Evolutionary conservation across 2,797 vertebrate species (phyloP), one percentile per base, ranked within the genome.

Genomic region (Todus mexicanus): DNA sequence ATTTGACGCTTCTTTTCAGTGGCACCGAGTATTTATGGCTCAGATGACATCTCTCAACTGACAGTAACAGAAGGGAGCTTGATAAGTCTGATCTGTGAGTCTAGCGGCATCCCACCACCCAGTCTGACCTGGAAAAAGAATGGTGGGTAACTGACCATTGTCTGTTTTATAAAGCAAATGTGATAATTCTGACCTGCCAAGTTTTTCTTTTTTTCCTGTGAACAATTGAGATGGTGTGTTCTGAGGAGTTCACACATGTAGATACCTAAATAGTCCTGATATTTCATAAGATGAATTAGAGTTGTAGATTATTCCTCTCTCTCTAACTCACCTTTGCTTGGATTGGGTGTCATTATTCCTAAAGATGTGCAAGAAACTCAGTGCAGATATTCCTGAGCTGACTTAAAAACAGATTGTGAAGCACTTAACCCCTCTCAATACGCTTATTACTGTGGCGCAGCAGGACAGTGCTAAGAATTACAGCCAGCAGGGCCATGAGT

Each of bases 41-140:
- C 98, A 20, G 98, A 98, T 59, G 97, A 98, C 70, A 95, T 96
- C 65, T 98, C 98, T 81, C 97, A 97, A 8, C 91, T 99, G 90
- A 98, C 98, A 11, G 98, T 99, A 87, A 98, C 97, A 29, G 98
- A 99, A 97, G 99, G 99, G 63, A 98, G 97, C 75, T 97, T 98
- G 71, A 98, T 98, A 86, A 98, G 98, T 87, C 96, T 99, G 27
- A 96, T 98, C 65, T 99, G 99, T 95, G 99, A 99, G 93, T 99
- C 99, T 89, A 99, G 98, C 87, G 99, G 99, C 37, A 98, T 99
- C 65, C 99, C 99, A 40, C 98, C 99, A 45, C 99, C 99, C 75
- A 98, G 97, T 79, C 98, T 99, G 15, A 96, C 95, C 12, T 99
- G 99, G 99, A 98, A 94, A 91, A 99, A 99, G 95, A 98, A 98